Percentiles rank a stretch among this genome's conserved stretches.
phyloP scores from a whole-genome alignment of 2,888 invertebrate genomes.

The Idaea aversata region DNA sequence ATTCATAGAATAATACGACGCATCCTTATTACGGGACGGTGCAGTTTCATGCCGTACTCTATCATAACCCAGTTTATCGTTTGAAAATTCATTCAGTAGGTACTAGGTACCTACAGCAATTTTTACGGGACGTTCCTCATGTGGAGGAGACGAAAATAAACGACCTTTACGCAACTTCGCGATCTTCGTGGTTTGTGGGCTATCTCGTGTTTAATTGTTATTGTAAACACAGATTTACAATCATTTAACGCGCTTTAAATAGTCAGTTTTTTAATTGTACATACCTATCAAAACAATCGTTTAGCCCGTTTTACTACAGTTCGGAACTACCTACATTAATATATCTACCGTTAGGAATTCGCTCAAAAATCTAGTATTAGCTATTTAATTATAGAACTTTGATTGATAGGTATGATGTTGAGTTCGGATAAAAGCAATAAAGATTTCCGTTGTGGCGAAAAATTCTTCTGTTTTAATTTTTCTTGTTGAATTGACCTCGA shows the following conservation, averaged over 20 bases:
- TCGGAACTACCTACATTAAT: background rate
- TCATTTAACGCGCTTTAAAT: background rate
- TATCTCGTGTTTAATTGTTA: background rate
- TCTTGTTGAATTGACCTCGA: background rate
- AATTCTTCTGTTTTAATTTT: background rate
- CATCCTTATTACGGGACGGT: constrained; percentile 81
- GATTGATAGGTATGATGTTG: background rate
- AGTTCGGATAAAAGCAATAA: background rate
- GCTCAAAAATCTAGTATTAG: background rate
- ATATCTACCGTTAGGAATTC: background rate
- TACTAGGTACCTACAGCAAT: background rate
- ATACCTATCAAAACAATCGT: background rate
- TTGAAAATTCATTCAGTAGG: constrained; percentile 16
- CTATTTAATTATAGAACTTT: background rate
- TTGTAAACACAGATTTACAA: background rate
- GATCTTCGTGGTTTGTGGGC: constrained; percentile 4
- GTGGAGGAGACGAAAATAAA: constrained; percentile 12
- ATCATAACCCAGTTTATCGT: constrained; percentile 38
- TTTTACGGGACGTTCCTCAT: background rate
- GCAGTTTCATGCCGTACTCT: constrained; percentile 45
- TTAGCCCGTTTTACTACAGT: background rate
- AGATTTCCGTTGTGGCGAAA: background rate
- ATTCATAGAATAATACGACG: constrained; percentile 83
- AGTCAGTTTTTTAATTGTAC: background rate
- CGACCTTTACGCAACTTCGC: constrained; percentile 9